Conservation (phyloP, 2,113 vertebrate species). For the Charina bottae region DNA sequence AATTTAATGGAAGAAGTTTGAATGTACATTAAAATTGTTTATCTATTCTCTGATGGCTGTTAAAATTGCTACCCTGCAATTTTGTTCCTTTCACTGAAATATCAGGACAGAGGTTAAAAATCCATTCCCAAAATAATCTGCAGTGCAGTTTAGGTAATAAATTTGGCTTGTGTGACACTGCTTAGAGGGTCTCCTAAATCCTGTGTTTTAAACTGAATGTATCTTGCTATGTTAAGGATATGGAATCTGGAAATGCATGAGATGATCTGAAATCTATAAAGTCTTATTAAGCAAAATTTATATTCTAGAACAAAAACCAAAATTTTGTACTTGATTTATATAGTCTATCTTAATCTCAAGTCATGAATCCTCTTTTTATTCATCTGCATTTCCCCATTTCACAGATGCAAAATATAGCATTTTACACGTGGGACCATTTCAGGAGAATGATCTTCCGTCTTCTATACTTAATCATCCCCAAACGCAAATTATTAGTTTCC, state of each 20-base stretch:
- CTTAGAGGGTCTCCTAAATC: neutral
- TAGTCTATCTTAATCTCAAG: conserved; percentile 9
- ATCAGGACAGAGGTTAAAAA: neutral
- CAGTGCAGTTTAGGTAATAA: neutral
- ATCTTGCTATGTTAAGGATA: neutral
- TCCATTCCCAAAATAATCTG: neutral
- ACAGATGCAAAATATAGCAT: conserved; percentile 5
- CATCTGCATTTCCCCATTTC: neutral
- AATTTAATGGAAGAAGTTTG: neutral
- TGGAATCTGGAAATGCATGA: neutral
- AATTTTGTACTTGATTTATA: neutral
- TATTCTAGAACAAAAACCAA: neutral
- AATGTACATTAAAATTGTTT: neutral
- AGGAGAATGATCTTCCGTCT: neutral
- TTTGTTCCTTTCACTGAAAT: neutral
- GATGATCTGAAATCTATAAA: neutral
- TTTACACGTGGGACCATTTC: conserved; percentile 6
- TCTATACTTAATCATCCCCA: neutral
- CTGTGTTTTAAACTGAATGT: neutral
- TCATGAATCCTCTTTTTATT: conserved; percentile 6
- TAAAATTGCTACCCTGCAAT: neutral
- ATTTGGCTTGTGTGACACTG: neutral
- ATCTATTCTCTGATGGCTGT: neutral
- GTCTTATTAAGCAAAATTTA: too few species aligned
- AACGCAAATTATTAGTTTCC: neutral